Evolutionary conservation across 2,113 vertebrate genomes (phyloP).

Genomic region (Malurus elegans): DNA sequence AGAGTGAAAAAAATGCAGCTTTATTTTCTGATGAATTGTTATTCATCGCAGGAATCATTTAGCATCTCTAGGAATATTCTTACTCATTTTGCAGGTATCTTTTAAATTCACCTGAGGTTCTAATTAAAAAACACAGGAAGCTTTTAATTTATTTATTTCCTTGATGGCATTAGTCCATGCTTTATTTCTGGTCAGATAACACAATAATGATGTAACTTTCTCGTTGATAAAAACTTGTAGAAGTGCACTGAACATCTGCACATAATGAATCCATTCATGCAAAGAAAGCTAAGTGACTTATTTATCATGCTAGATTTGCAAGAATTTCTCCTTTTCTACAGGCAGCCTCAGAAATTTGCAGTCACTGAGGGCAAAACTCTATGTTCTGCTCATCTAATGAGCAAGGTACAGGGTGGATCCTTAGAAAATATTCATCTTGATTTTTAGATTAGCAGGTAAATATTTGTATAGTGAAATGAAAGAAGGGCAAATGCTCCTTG

Average conservation of each 20-base stretch:
- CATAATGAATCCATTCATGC: slow-evolving; percentile 75
- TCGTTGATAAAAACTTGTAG: slow-evolving; percentile 64
- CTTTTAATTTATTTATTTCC: not conserved
- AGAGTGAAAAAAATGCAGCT: slow-evolving; percentile 21
- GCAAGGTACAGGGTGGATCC: not conserved
- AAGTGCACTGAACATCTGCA: slow-evolving; percentile 70
- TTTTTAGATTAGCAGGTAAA: not conserved
- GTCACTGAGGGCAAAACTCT: not conserved
- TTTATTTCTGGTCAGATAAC: slow-evolving; percentile 65
- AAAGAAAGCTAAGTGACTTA: slow-evolving; percentile 44
- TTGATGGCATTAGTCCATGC: slow-evolving; percentile 41
- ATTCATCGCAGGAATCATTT: not conserved
- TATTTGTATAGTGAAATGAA: not conserved
- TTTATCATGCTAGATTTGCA: slow-evolving; percentile 45
- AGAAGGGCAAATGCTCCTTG: not conserved
- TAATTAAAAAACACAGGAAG: not conserved
- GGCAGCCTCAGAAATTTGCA: slow-evolving; percentile 12
- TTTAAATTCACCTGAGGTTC: not conserved
- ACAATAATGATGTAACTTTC: slow-evolving; percentile 62
- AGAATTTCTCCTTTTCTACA: slow-evolving; percentile 12
- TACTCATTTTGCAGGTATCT: not conserved
- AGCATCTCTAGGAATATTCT: slow-evolving; percentile 21
- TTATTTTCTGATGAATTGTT: slow-evolving; percentile 49
- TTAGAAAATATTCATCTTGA: not conserved
- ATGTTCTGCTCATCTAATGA: not conserved